These are phyloP conservation scores for Pammene fasciana DNA, from an alignment of 2,888 invertebrate species.

Conservation along the genomic window DNA sequence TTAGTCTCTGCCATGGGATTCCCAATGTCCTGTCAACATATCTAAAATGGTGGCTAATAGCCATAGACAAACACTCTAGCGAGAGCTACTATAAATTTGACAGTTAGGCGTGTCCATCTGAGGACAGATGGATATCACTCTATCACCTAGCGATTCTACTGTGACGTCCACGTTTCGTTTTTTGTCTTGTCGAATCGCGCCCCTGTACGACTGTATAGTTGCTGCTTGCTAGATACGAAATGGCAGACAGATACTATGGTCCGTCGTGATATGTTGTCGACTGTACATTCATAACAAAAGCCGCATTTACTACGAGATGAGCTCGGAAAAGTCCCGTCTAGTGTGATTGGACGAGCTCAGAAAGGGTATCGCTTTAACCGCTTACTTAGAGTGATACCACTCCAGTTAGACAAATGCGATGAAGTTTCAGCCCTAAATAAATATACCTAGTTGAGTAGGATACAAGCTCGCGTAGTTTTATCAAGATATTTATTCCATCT, in stretches of 20 bases:
- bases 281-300: slow-evolving; percentile 53
- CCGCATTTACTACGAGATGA: slow-evolving; percentile 58
- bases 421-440: slow-evolving; percentile 28
- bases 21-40: too few species aligned
- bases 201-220: too few species aligned
- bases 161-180: too few species aligned
- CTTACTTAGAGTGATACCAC: slow-evolving; percentile 16
- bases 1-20: too few species aligned
- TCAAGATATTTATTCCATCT: slow-evolving; percentile 1
- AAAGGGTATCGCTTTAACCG: slow-evolving; percentile 28
- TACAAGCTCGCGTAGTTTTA: background rate
- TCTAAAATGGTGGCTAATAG: too few species aligned
- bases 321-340: slow-evolving; percentile 34
- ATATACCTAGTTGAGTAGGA: slow-evolving; percentile 3
- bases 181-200: too few species aligned
- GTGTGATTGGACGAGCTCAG: slow-evolving; percentile 25
- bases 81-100: too few species aligned
- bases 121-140: too few species aligned
- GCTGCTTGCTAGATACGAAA: background rate
- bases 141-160: too few species aligned
- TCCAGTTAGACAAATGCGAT: slow-evolving; percentile 17
- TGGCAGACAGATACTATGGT: background rate
- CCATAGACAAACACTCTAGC: too few species aligned
- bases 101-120: too few species aligned
- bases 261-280: background rate